A percentile compares a stretch with the other conserved stretches of the same genome.
These are phyloP conservation scores for Pelagia noctiluca DNA, from an alignment of 30 jellyfish, hydroid and myxozoan species.

Conservation along the genomic window DNA sequence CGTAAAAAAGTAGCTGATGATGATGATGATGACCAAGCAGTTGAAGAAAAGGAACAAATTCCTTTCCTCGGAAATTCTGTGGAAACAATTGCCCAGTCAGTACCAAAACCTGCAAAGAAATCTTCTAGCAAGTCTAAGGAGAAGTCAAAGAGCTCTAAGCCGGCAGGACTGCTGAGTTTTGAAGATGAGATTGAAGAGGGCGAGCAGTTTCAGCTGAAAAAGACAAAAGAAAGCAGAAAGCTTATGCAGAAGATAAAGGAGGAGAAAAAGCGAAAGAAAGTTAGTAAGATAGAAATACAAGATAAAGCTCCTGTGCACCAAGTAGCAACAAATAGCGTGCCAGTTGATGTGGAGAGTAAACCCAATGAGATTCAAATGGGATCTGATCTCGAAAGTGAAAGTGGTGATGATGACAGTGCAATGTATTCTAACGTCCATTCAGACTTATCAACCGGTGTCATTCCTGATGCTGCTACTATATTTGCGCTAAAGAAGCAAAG, in stretches of 20 bases:
- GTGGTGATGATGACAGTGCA: constrained; percentile 62
- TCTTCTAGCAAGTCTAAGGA: constrained; percentile 36
- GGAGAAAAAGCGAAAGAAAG: constrained; percentile 79
- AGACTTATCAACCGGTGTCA: constrained; percentile 74
- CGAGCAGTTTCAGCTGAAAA: constrained; percentile 85
- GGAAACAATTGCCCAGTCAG: not conserved
- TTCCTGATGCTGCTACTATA: constrained; percentile 99
- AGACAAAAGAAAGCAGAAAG: constrained; percentile 87
- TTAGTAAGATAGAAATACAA: constrained; percentile 2
- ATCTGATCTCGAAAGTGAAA: constrained; percentile 13
- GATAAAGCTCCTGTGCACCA: constrained; percentile 7
- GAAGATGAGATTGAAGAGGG: constrained; percentile 87
- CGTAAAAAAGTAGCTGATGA: constrained; percentile 79
- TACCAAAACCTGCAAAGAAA: not conserved
- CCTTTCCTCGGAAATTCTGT: not conserved
- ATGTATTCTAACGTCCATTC: constrained; percentile 54
- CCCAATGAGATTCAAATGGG: not conserved
- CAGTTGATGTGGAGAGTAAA: no score
- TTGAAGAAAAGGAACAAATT: constrained; percentile 6
- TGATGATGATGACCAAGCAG: constrained; percentile 83
- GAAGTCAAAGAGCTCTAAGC: constrained; percentile 30
- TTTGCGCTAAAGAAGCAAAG: constrained; percentile 97
- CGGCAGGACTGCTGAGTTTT: constrained; percentile 83
- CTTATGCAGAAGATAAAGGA: constrained; percentile 62
- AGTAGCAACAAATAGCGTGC: not conserved